Percentiles rank a stretch among this genome's conserved stretches.
These are phyloP conservation scores for Xestia rhomboidea DNA, from an alignment of 2,888 invertebrate genomes.

Conservation along the genomic window DNA sequence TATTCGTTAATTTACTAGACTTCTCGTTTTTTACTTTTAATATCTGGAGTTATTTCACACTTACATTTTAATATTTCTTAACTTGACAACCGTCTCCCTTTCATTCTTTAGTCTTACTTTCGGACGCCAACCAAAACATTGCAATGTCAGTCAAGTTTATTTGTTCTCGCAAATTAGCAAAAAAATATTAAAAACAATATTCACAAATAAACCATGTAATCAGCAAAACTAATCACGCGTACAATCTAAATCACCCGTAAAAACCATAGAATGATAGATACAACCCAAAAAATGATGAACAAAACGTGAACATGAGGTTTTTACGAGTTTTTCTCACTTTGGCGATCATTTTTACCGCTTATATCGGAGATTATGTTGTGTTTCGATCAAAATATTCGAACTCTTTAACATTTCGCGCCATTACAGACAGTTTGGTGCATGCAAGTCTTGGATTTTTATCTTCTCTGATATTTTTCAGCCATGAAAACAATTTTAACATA, in stretches of 20 bases:
- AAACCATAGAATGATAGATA: conserved; percentile 6
- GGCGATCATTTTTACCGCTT: conserved; percentile 72
- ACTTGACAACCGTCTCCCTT: background rate
- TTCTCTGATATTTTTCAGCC: conserved; percentile 78
- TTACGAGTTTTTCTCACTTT: conserved; percentile 73
- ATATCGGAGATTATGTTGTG: conserved; percentile 82
- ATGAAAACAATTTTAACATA: conserved; percentile 70
- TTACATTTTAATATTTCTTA: background rate
- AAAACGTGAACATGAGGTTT: conserved; percentile 73
- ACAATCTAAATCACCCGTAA: conserved; percentile 1
- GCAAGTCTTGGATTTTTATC: conserved; percentile 80
- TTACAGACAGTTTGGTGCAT: conserved; percentile 80
- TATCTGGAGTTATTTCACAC: too few relatives aligned
- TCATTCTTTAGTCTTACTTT: background rate
- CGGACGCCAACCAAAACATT: conserved; percentile 46
- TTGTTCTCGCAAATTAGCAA: background rate
- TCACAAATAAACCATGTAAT: conserved; percentile 34
- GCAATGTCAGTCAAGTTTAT: conserved; percentile 31
- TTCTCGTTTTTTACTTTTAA: background rate
- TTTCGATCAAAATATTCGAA: conserved; percentile 81
- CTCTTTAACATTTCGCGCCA: conserved; percentile 77
- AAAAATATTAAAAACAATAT: conserved; percentile 14
- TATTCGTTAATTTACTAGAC: background rate
- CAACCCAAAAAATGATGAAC: conserved; percentile 25
- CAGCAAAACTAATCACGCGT: conserved; percentile 1